Base-by-base conservation (phyloP, 1,140 invertebrate species). In the Drosophila bocki region DNA sequence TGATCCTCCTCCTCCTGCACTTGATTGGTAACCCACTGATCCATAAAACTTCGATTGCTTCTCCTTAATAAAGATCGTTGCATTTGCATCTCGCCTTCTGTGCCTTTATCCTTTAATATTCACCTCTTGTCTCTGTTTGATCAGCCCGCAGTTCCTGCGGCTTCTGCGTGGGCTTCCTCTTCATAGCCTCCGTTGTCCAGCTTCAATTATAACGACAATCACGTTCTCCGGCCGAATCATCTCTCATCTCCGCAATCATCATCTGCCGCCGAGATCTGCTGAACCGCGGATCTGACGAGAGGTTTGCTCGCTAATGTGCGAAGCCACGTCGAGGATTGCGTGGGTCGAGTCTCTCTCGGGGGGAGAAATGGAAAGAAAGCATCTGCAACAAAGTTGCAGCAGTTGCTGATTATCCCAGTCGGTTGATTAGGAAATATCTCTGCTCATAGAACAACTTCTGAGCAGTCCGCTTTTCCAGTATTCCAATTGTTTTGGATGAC, bases 401-500 rank as follows among this genome's bases (percentile, higher is more conserved):
- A 29, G 26, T 29, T 29, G 80, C 63, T 77, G 83, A 87, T 87
- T 86, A 86, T 80, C 65, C 53, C 56, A 42, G 56, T 35, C 59
- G 17, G 32, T 77, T 83, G 76, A 83, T 80, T 82, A 68, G 53
- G 72, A 61, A 86, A 70, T 76, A 87, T 48, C 44, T 78, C 53
- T 67, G 58, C 37, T 26, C 41, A 68, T 41, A 54, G 67, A 80
- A 64, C 48, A 72, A 79, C 67, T 87, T 67, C 63, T 64, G 67
- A 45, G 22, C 41, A 39, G 33, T 39, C 83, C 59, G 76, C 72
- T 82, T 60, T 63, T 53, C 47, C 29, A 33, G 39, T 17, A 37
- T n/a, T 56, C 45, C 68, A 75, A 87, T 87, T 87, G 68, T 60
- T 17, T 50, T 26, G 61, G 50, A 87, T 87, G 83, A 87, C 84